phyloP scores from a whole-genome alignment of 2,113 vertebrate species.

The Zosterops hypoxanthus region DNA sequence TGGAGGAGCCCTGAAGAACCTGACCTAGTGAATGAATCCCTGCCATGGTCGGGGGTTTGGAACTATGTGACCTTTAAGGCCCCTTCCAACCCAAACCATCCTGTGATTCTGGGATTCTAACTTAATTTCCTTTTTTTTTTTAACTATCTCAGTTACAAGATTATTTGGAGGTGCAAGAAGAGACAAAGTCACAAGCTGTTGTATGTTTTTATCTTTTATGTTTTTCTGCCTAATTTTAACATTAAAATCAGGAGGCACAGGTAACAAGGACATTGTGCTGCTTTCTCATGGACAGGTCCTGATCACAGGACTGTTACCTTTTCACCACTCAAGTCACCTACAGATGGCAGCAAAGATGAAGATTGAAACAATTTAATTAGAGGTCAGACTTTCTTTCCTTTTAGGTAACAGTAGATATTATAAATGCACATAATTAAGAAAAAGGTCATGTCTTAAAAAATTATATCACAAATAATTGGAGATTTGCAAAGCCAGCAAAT shows the following conservation, averaged over 20 bases:
- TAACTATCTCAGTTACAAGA: not conserved
- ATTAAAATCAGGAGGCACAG: not conserved
- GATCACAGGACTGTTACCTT: not conserved
- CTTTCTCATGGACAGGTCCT: not conserved
- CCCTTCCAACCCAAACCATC: not conserved
- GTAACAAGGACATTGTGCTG: not conserved
- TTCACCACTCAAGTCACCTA: not conserved
- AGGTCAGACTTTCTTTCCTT: not conserved
- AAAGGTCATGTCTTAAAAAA: not conserved
- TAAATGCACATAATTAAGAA: not conserved
- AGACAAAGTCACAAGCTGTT: not conserved
- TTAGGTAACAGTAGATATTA: not conserved
- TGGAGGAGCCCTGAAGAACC: not conserved
- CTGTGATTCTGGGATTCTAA: not conserved
- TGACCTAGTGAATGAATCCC: too few relatives aligned
- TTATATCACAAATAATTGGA: not conserved
- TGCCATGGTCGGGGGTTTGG: fast-evolving
- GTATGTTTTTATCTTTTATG: not conserved
- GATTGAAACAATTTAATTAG: not conserved
- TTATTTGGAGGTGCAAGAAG: not conserved
- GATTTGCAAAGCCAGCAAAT: not conserved
- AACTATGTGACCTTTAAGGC: not conserved
- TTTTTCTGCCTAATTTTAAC: not conserved
- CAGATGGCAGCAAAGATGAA: constrained; percentile 60
- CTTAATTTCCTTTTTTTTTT: not conserved